Base-by-base conservation (phyloP, 1,140 invertebrate species). In the Zeugodacus cucurbitae region DNA sequence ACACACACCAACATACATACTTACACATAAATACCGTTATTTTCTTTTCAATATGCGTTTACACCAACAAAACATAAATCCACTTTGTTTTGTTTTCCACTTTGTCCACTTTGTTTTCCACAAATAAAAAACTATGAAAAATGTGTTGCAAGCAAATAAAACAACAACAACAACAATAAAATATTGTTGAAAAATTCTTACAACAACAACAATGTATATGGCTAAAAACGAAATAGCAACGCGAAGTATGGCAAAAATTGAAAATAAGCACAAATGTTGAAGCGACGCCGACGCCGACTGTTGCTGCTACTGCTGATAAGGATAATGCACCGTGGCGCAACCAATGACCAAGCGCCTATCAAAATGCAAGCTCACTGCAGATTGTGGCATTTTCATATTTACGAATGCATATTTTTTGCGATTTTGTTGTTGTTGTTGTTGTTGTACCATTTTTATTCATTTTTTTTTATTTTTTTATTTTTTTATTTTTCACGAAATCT, bases 41-140 rank as follows among this genome's bases (percentile, higher is more conserved):
- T 48, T 54, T n/a, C 74, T 82, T 82, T 82, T 82, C 41, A 82
- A 41, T 74, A 74, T 74, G 70, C 34, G 34, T 5, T 74, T 70
- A 57, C 54, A 62, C n/a, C 0, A 26, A 78, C 41, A 44, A 78
- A 29, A 82, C 74, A 82, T 82, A 82, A 82, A 82, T 82, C 74
- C 74, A 82, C 41, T 82, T 82, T 82, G 41, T n/a, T n/a, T n/a
- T n/a, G n/a, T n/a, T n/a, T n/a, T n/a, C n/a, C n/a, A n/a, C n/a
- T n/a, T n/a, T n/a, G n/a, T n/a, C n/a, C 74, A 54, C 74, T 82
- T 82, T 82, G 26, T 22, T 14, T 22, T 22, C 41, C 41, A 22
- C 41, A 82, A 48, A n/a, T n/a, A 26, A 82, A 82, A 82, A 82
- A 82, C 37, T 82, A 82, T 82, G 74, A 82, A 82, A 82, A 82